Percentiles rank a stretch among this genome's conserved stretches.
Evolutionary conservation across 2,797 vertebrate species (phyloP).

Genomic region (Trachops cirrhosus): DNA sequence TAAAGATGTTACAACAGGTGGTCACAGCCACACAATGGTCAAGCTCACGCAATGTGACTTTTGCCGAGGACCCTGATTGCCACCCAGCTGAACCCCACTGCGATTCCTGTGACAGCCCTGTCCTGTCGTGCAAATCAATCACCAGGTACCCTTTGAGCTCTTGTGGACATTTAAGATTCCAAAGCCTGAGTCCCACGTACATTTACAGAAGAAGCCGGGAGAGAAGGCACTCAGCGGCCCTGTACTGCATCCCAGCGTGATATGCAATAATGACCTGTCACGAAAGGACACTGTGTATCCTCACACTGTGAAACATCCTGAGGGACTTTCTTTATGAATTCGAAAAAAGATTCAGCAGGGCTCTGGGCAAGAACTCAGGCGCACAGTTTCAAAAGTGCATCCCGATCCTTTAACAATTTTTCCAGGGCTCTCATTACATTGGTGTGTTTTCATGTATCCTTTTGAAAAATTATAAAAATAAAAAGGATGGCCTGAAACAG

Average conservation of each 20-base stretch:
- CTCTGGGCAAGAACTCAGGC: conserved; percentile 82
- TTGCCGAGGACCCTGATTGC: conserved; percentile 40
- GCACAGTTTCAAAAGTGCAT: conserved; percentile 84
- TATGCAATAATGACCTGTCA: conserved; percentile 91
- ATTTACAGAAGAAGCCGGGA: conserved; percentile 70
- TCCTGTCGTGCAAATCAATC: conserved; percentile 70
- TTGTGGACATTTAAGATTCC: conserved; percentile 67
- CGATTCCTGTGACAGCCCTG: conserved; percentile 38
- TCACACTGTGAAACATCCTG: conserved; percentile 86
- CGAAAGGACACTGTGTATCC: conserved; percentile 81
- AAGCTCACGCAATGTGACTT: background rate
- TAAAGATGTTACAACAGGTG: background rate
- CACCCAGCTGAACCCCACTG: conserved; percentile 42
- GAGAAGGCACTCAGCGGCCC: conserved; percentile 38
- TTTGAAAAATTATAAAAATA: conserved; percentile 70
- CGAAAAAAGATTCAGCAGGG: conserved; percentile 82
- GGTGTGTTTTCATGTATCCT: conserved; percentile 67
- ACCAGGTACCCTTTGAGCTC: conserved; percentile 53
- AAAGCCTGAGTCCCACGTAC: conserved; percentile 57
- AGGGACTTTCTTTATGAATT: conserved; percentile 88
- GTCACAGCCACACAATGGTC: background rate
- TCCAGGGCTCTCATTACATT: conserved; percentile 58
- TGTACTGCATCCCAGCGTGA: conserved; percentile 82
- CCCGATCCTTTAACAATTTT: conserved; percentile 11
- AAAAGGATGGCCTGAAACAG: conserved; percentile 58